Evolutionary conservation across 2,797 vertebrate genomes (phyloP), one percentile per base, ranked within the genome.

Genomic region (Pseudomugil gertrudae): DNA sequence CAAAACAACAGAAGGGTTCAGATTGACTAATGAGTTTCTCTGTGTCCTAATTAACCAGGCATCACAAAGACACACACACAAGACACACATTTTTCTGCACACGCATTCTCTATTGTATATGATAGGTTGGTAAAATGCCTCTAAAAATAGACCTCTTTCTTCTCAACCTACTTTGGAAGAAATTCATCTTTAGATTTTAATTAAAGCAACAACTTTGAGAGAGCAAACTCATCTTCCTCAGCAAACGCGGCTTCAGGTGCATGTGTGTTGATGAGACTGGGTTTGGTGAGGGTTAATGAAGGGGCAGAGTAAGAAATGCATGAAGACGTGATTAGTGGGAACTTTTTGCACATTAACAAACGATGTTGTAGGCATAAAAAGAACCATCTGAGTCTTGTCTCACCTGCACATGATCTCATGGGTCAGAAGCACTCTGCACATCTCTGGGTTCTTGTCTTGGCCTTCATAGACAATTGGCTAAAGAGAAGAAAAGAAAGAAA

Each of bases 341-440:
- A 69, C 48, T 66, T 70, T 57, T 24, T 67, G 43, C 66, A 62
- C 65, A 69, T 2, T 36, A 72, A 64, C 23, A 73, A 78, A 82
- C 69, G 50, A 33, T 29, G 29, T 48, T 57, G 77, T 23, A 32
- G 61, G 58, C 54, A 51, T 38, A 52, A 19, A 40, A 27, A 59
- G 53, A 30, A 9, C n/a, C 26, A 62, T 30, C 36, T 23, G 27
- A 29, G 57, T 45, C 15, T 24, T 4, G 55, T 79, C 90, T 89
- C 76, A 94, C 94, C 97, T 99, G 96, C 98, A 99, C 98, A 99
- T 99, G 93, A 99, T 99, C 93, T 99, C 98, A 30, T 99, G 98
- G 63, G 97, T 99, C 91, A 99, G 95, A 82, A 99, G 93, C 80
- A 99, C 97, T 91, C 97, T 93, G 87, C 98, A 99, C 98, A 99